Evolutionary conservation across 2,888 invertebrate species (phyloP), one percentile per base, ranked within the genome.

Genomic region (Yponomeuta malinellus): DNA sequence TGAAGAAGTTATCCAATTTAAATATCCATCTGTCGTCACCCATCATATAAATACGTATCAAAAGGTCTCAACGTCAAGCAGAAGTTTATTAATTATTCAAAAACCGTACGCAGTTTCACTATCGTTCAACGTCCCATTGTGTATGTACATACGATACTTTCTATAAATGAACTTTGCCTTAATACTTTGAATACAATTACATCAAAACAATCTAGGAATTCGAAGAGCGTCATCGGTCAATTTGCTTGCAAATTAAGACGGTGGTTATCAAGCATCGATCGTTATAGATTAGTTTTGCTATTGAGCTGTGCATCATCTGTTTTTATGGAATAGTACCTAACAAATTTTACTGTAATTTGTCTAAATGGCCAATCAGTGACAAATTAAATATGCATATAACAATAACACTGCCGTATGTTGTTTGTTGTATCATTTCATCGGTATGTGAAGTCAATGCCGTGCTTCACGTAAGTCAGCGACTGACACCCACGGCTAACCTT

Each of bases 71-170:
- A 29, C 23, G 29, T 29, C 23, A 65, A 29, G 2, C 65, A 33
- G 31, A 31, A 10, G n/a, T 23, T 65, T 65, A 52, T 52, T 23
- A 52, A 31, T 23, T 31, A 90, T 90, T 83, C 90, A 77, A 69
- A 71, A 72, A 73, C 72, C 80, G 78, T 74, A 63, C 72, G 73
- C 76, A 82, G 85, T 91, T 91, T 91, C 91, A 90, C 91, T 91
- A 88, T 91, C 91, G 82, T 88, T 89, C 84, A 86, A 83, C 84
- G 86, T 83, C 77, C 81, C 80, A 87, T 87, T 88, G 85, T 87
- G 78, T 78, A 73, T 76, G 72, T 87, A 85, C 86, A 78, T 78
- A 73, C 77, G 72, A 80, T 83, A 87, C 91, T 91, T 91, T 91
- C 90, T 90, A 87, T 85, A 83, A 76, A 84, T 84, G 82, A 83